Base-by-base conservation (phyloP, 30 jellyfish, hydroid and myxozoan genomes). In the Rhopilema esculentum region DNA sequence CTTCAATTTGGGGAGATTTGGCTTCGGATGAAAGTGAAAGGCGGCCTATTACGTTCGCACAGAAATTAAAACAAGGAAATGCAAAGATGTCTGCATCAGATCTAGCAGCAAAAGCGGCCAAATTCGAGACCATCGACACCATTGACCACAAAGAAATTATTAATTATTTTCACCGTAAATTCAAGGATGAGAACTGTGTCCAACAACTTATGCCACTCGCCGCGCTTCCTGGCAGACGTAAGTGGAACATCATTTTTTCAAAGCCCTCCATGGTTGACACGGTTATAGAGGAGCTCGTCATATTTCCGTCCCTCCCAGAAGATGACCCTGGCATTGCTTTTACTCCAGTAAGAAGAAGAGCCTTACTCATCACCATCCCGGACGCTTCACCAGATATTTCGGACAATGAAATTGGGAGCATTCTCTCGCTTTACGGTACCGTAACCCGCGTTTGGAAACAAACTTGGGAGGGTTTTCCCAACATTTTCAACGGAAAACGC, bases 401-500 rank as follows among this genome's bases (percentile, higher is more conserved):
- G 31, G 30, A 65, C 75, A 8, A 65, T 9, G 75, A 65, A 65
- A 65, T 65, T 2, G 75, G 32, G 28, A 65, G 2, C 30, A 26
- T 21, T 0, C 28, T 65, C 1, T 65, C 40, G 27, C 30, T 12
- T 0, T 65, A 0, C n/a, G 75, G 75, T 9, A 65, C 75, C 0
- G 27, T 65, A 8, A 26, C 16, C 1, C 75, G 75, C 8, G 32
- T 18, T 6, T 65, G 75, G 75, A 69, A 30, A 16, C 61, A 29
- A 69, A 29, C 80, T 0, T 69, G 80, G 80, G 40, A 29, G 8
- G 80, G 40, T 8, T 69, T 7, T 20, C 80, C 80, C 30, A 69
- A 33, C 8, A 69, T 69, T 7, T 33, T n/a, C 0, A 69, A 69
- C 6, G 80, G 80, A 0, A 29, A 69, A 6, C 30, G 61, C 21